A percentile compares a stretch with the other conserved stretches of the same genome.
These are phyloP conservation scores for Ceratina japonica DNA, from an alignment of 1,140 invertebrate species.

Conservation along the genomic window DNA sequence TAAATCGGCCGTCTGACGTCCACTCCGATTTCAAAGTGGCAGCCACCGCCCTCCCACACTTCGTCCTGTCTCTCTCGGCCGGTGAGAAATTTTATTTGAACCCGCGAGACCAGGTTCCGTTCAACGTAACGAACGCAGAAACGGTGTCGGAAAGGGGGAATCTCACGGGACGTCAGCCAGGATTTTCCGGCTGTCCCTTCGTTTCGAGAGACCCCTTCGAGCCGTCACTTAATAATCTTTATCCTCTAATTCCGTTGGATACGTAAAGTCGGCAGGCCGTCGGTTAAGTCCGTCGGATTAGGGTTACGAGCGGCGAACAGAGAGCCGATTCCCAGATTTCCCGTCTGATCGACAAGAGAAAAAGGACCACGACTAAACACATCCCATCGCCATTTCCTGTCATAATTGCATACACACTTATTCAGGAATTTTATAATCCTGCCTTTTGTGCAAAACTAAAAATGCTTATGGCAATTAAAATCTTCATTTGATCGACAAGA, in stretches of 20 bases:
- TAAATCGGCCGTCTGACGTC: constrained; percentile 15
- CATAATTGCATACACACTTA: no score
- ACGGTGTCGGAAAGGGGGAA: constrained; percentile 5
- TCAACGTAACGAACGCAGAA: not conserved
- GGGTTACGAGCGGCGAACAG: constrained; percentile 49
- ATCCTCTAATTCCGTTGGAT: constrained; percentile 65
- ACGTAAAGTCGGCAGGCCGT: constrained; percentile 54
- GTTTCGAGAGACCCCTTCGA: constrained; percentile 54
- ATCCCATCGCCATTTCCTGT: no score
- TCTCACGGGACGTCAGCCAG: constrained; percentile 57
- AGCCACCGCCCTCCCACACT: not conserved
- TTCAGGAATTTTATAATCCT: no score
- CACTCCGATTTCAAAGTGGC: not conserved
- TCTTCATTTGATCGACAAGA: not conserved
- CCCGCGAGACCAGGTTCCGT: constrained; percentile 8
- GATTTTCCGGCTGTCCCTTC: constrained; percentile 62
- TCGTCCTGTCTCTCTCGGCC: not conserved
- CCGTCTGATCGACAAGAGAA: not conserved
- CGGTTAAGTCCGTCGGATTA: constrained; percentile 68
- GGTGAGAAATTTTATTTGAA: constrained; percentile 29
- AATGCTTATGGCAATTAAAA: no score
- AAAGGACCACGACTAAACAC: not conserved
- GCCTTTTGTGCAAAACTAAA: no score
- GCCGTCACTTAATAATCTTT: constrained; percentile 72
- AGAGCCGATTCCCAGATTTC: constrained; percentile 41